phyloP scores from a whole-genome alignment of 2,113 vertebrate genomes.

The Mobula hypostoma region DNA sequence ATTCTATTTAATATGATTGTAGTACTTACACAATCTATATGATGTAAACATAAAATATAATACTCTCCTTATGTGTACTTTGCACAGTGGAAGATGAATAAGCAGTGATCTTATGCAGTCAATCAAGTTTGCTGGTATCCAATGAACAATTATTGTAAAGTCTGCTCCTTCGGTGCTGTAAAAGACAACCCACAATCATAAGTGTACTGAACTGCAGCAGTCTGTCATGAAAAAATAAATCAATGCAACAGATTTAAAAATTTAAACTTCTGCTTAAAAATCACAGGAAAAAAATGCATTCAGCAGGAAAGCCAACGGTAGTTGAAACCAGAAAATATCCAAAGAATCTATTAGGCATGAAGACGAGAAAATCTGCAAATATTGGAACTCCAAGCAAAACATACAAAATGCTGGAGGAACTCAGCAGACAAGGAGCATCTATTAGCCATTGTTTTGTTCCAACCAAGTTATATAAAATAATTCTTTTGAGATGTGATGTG shows the following conservation, averaged over 20 bases:
- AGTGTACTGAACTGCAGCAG: slow-evolving; percentile 22
- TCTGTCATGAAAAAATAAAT: slow-evolving; percentile 29
- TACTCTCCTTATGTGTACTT: neutral
- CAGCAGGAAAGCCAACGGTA: neutral
- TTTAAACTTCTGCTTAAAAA: neutral
- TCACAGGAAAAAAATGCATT: neutral
- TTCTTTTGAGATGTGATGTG: neutral
- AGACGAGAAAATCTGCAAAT: too few species aligned
- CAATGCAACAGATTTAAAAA: slow-evolving; percentile 10
- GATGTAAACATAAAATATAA: neutral
- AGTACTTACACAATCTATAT: neutral
- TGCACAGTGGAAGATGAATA: slow-evolving; percentile 6
- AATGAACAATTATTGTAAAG: neutral
- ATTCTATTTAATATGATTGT: neutral
- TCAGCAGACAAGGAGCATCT: neutral
- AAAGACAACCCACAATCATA: slow-evolving; percentile 17
- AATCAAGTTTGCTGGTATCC: slow-evolving; percentile 4
- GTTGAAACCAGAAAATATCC: neutral
- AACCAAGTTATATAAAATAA: neutral
- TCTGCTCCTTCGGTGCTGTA: neutral
- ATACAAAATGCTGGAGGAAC: too few species aligned
- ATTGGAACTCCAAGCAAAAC: too few species aligned
- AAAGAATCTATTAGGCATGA: neutral
- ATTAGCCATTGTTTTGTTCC: neutral
- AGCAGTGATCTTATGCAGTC: neutral